phyloP scores from a whole-genome alignment of 2,797 vertebrate genomes.

The Leptatherina wallacei region DNA sequence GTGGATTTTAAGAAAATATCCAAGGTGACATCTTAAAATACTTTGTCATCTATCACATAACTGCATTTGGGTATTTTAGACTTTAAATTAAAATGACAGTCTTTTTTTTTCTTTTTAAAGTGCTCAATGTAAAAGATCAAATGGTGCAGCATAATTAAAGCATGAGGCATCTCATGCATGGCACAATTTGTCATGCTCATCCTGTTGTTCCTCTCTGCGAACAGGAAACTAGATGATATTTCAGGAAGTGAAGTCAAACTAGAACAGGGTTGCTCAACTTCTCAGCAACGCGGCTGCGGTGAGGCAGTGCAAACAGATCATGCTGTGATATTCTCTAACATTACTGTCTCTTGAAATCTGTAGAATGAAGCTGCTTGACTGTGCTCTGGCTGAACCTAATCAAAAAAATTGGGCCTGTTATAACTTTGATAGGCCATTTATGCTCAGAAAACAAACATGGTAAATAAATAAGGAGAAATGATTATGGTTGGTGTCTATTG shows the following conservation, averaged over 20 bases:
- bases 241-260: conserved; percentile 69
- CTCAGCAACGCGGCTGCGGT: neutral
- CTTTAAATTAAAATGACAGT: neutral
- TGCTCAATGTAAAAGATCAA: neutral
- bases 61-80: neutral
- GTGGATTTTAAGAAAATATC: neutral
- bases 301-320: neutral
- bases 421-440: neutral
- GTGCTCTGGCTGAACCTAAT: neutral
- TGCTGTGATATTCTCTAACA: neutral
- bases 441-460: neutral
- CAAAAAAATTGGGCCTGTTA: neutral
- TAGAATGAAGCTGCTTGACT: neutral
- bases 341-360: conserved; percentile 2
- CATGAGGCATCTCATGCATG: conserved; percentile 6
- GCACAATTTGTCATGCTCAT: conserved; percentile 39
- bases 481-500: conserved; percentile 13
- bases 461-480: conserved; percentile 21
- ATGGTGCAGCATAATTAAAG: conserved; percentile 5
- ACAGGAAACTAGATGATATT: conserved; percentile 65
- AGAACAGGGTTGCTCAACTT: conserved; percentile 42
- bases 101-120: neutral
- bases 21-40: neutral
- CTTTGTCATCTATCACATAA: neutral
- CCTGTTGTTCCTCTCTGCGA: conserved; percentile 31